Base-by-base conservation (phyloP, 2,113 vertebrate species). In the Terrapene triunguis region DNA sequence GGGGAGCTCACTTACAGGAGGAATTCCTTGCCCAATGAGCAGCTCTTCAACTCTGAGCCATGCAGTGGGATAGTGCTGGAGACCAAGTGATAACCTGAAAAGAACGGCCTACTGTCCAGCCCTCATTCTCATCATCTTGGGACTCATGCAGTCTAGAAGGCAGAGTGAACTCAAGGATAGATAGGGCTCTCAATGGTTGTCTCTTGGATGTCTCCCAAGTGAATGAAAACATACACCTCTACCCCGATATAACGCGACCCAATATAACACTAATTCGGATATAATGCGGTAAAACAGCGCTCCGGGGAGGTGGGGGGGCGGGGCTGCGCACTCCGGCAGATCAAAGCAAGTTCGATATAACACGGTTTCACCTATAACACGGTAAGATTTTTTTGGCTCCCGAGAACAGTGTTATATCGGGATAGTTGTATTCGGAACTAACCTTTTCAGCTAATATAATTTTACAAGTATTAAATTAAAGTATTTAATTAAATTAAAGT, bases 51-150 rank as follows among this genome's bases (percentile, higher is more conserved):
- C 55, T 54, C 53, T 57, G 10, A 57, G 87, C 81, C 91, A 81
- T 82, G 53, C 38, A 25, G 79, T 93, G 89, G 89, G 91, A 57
- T 72, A 95, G 88, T 84, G 95, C 96, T 96, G 89, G 87, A 88
- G 96, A 96, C 93, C 85, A 50, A 93, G 89, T 83, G 48, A 78
- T 32, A 90, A 89, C 84, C 89, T 94, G 92, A 96, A 95, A 82
- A 88, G 92, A 95, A 96, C 86, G 95, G 92, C 92, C 92, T 94
- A 90, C 93, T 97, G 92, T 89, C 94, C 94, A 19, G 13, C 8
- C 62, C 29, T 69, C 32, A 19, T 94, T 92, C 8, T 5, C 93
- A 97, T 96, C 80, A 92, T 93, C 80, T 94, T 54, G 53, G 79
- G 48, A 92, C 32, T 86, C 92, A 59, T 92, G 85, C 83, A 90